Conservation (phyloP, 2,113 vertebrate genomes). For the Eulemur macaco region DNA sequence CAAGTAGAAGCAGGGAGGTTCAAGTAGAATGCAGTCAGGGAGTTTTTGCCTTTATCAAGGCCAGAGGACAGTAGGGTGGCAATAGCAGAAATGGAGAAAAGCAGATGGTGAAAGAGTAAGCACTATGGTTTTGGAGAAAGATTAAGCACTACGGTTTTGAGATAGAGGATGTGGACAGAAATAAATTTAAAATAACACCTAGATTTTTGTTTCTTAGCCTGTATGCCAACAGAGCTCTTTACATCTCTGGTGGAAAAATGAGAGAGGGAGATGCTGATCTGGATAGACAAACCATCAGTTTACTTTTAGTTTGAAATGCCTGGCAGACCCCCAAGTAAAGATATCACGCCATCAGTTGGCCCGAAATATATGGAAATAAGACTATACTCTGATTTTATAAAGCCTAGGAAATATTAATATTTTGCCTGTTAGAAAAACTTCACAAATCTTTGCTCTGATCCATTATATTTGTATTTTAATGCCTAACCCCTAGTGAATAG, state of each 20-base stretch:
- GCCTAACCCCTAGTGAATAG: neutral
- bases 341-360: neutral
- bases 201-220: neutral
- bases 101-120: neutral
- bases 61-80: neutral
- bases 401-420: neutral
- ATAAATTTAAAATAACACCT: neutral
- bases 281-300: neutral
- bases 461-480: constrained; percentile 19
- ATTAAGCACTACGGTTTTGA: neutral
- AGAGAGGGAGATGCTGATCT: neutral
- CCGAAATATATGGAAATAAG: neutral
- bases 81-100: neutral
- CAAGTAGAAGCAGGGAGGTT: neutral
- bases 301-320: neutral
- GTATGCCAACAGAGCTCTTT: neutral
- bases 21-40: neutral
- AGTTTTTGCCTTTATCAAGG: neutral
- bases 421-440: neutral
- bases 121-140: neutral
- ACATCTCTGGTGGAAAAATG: neutral
- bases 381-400: neutral
- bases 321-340: neutral
- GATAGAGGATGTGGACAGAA: neutral
- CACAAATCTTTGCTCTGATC: neutral